phyloP scores from a whole-genome alignment of 2,888 invertebrate genomes.

The Tetranychus piercei region DNA sequence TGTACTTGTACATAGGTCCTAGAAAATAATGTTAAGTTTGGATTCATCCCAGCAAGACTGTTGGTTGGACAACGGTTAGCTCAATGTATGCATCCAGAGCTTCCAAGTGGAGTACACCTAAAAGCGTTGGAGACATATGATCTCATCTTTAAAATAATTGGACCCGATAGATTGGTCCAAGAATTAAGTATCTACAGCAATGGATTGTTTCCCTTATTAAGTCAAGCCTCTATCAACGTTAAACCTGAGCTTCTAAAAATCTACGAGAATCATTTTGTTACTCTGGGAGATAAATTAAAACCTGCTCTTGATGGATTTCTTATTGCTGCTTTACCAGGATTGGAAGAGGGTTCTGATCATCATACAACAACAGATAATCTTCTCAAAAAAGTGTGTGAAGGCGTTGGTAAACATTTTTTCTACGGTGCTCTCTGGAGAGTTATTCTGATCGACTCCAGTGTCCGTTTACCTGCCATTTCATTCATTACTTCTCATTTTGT shows the following conservation, averaged over 20 bases:
- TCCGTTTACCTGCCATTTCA: constrained; percentile 59
- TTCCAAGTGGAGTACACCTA: constrained; percentile 74
- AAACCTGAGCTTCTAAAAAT: constrained; percentile 58
- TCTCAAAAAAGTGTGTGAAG: constrained; percentile 51
- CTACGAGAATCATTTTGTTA: constrained; percentile 72
- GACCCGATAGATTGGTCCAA: constrained; percentile 52
- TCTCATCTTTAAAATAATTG: constrained; percentile 63
- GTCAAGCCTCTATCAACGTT: constrained; percentile 74
- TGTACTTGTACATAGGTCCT: constrained; percentile 43
- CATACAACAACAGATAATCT: constrained; percentile 46
- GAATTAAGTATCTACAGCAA: constrained; percentile 66
- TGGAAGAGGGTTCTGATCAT: constrained; percentile 66
- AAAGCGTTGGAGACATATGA: constrained; percentile 79
- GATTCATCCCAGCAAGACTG: constrained; percentile 63
- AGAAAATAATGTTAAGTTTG: constrained; percentile 56
- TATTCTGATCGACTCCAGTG: constrained; percentile 55
- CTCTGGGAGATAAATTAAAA: constrained; percentile 51
- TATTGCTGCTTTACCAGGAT: constrained; percentile 66
- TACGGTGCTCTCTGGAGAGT: constrained; percentile 76
- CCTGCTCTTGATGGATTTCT: constrained; percentile 70
- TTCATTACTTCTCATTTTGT: constrained; percentile 62
- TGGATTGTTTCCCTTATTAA: constrained; percentile 70
- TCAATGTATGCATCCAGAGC: constrained; percentile 78
- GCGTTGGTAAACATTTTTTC: constrained; percentile 57
- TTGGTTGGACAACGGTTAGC: constrained; percentile 73